Percentiles rank a stretch among this genome's conserved stretches.
Evolutionary conservation across 2,888 invertebrate genomes (phyloP).

Genomic region (Drosophila buzzatii): DNA sequence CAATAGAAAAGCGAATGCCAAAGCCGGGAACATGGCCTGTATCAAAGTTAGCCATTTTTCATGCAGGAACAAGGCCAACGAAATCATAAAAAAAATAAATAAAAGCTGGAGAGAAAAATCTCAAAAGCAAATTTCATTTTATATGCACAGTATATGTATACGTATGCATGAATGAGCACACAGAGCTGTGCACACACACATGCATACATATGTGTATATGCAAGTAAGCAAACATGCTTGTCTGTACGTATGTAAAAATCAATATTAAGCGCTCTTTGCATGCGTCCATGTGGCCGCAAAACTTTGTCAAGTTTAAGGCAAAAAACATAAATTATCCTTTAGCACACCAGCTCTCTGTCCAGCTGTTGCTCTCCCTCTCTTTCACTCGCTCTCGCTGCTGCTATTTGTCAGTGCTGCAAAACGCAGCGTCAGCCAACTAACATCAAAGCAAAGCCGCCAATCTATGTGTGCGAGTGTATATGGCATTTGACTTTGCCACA

Average conservation of each 20-base stretch:
- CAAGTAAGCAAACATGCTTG: constrained; percentile 1
- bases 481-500: constrained; percentile 51
- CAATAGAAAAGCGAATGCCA: constrained; percentile 3
- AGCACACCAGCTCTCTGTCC: constrained; percentile 11
- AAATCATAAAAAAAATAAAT: not conserved
- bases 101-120: constrained; percentile 26
- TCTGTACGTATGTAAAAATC: constrained; percentile 33
- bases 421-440: constrained; percentile 30
- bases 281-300: constrained; percentile 41
- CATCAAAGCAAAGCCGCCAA: constrained; percentile 53
- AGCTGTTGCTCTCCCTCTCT: not conserved
- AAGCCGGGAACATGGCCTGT: not conserved
- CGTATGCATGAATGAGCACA: constrained; percentile 21
- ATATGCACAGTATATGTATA: constrained; percentile 42
- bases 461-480: not conserved
- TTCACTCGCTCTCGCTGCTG: not conserved
- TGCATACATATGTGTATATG: constrained; percentile 7
- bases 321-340: constrained; percentile 65
- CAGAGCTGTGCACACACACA: constrained; percentile 14
- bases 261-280: constrained; percentile 46
- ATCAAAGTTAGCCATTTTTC: constrained; percentile 8
- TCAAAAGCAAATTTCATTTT: constrained; percentile 41
- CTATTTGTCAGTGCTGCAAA: constrained; percentile 26
- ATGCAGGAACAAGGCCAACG: constrained; percentile 12
- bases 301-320: constrained; percentile 67